Evolutionary conservation across 2,888 invertebrate species (phyloP), one percentile per base, ranked within the genome.

Genomic region (Brachypalpus laphriformis): DNA sequence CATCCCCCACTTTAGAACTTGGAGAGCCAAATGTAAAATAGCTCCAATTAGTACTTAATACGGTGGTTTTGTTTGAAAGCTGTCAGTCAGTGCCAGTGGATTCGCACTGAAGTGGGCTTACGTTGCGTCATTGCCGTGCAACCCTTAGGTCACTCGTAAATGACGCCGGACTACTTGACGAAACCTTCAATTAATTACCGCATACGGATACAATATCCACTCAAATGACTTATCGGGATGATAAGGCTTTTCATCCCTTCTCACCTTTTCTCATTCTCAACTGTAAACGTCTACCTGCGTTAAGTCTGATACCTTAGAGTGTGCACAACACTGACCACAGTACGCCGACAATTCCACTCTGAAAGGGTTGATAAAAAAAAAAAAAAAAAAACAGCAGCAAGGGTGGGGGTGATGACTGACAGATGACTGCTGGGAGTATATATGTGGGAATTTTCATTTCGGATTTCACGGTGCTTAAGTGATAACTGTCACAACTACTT

Each of bases 21-120:
- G 16, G 34, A 40, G 63, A 40, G 61, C 37, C 8, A 16, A 34
- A 66, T 72, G 45, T 34, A 54, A 75, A 75, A 56, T 56, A 68
- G 74, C 74, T 54, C 54, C 68, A 81, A 75, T 75, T 70, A 70
- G 56, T 61, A 40, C 37, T 57, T n/a, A n/a, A n/a, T n/a, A n/a
- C n/a, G n/a, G n/a, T n/a, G n/a, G n/a, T 18, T 28, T 28, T 42
- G 28, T 25, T 34, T 47, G 34, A 49, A 20, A 22, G 18, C 3
- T 51, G 16, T 31, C 47, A 61, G 42, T 28, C 42, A 6, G 25
- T 22, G 7, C 18, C n/a, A 11, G 11, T n/a, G 57, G 28, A 5
- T 11, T n/a, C 8, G 8, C 0, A 22, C 16, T 28, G 20, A 28
- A 59, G 59, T 34, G 16, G 51, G 14, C 51, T 54, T 34, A 28